A percentile compares a stretch with the other conserved stretches of the same genome.
phyloP scores from a whole-genome alignment of 2,888 invertebrate genomes.

The Polia nebulosa region DNA sequence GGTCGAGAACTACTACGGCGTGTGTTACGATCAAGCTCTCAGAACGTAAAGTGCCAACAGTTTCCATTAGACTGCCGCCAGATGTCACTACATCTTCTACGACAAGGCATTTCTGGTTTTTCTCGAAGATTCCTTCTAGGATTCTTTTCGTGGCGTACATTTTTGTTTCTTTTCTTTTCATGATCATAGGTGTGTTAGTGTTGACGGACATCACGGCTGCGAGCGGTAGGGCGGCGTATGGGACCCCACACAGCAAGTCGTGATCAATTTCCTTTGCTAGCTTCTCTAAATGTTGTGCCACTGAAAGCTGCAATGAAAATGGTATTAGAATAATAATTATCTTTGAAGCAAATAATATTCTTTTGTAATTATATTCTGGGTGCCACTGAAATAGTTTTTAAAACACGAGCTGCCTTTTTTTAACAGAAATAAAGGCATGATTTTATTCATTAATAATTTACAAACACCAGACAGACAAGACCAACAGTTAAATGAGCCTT shows the following conservation, averaged over 20 bases:
- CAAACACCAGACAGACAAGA: too few relatives aligned
- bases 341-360: background rate
- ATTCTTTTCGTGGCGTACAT: conserved; percentile 98
- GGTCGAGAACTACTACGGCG: conserved; percentile 97
- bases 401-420: too few relatives aligned
- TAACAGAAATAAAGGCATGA: too few relatives aligned
- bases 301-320: conserved; percentile 81
- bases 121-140: conserved; percentile 95
- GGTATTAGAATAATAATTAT: background rate
- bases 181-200: conserved; percentile 95
- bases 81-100: conserved; percentile 98
- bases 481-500: too few relatives aligned
- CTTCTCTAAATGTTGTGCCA: conserved; percentile 78
- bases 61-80: conserved; percentile 98
- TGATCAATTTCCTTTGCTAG: conserved; percentile 81
- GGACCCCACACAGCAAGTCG: conserved; percentile 98
- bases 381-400: too few relatives aligned
- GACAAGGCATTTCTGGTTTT: conserved; percentile 94
- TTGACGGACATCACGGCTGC: conserved; percentile 96
- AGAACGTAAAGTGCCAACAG: conserved; percentile 93
- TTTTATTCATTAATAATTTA: too few relatives aligned
- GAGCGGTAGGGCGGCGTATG: conserved; percentile 98
- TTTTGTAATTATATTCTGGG: too few relatives aligned
- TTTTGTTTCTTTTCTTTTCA: conserved; percentile 98
- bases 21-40: conserved; percentile 93